Base-by-base conservation (phyloP, 2,113 vertebrate species). In the Psittacara wagleri region DNA sequence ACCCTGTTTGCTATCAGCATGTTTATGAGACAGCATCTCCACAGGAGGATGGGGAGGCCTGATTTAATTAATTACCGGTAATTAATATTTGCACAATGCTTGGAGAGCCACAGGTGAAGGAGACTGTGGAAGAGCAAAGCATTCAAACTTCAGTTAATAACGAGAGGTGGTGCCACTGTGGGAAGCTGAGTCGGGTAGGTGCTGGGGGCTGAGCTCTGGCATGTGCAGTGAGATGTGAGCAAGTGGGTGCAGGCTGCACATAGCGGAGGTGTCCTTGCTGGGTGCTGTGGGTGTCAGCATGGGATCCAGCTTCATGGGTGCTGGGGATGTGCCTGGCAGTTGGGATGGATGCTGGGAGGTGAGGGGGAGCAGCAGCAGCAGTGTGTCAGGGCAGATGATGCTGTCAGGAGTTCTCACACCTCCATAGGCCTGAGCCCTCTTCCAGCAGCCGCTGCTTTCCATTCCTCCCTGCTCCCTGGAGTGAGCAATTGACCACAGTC, bases 11-110 rank as follows among this genome's bases (percentile, higher is more conserved):
- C 82, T 93, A 51, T 59, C 84, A 51, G 77, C 52, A 9, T 49
- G 70, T 83, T 83, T 90, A 67, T 59, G 37, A 91, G 61, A 49
- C 82, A 76, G 85, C 88, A 70, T 52, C 83, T 92, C 83, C 92
- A 29, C 64, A 29, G 90, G 66, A 49, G 63, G 13, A 63, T 24
- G 48, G 78, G 35, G 76, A 92, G 28, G 52, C 41, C 84, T 55
- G 74, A 64, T 90, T 74, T 91, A 94, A 95, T 96, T 95, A 97
- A 94, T 94, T 90, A 79, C 69, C n/a, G 48, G 82, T 94, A 95
- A 97, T 97, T 95, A 97, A 92, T 92, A 93, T 88, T 91, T 95
- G 80, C 91, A 91, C 93, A 86, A 46, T 44, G 63, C 88, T 90
- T 7, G 6, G 51, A 92, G 91, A 95, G 77, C 85, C 93, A 96